Base-by-base conservation (phyloP, 2,797 vertebrate species). In the Onychomys torridus region DNA sequence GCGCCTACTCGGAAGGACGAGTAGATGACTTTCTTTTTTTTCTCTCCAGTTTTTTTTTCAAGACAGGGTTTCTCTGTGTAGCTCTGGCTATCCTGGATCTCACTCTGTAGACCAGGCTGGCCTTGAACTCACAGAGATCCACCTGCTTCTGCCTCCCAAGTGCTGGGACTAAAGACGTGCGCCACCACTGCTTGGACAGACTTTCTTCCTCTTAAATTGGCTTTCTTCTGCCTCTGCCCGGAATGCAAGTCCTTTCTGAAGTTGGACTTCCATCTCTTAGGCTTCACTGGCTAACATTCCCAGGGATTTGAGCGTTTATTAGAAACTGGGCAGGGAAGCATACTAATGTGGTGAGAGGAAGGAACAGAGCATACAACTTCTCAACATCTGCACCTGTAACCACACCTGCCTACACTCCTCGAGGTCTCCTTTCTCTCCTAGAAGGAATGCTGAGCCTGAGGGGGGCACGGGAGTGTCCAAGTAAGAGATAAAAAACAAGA, bases 231-330 rank as follows among this genome's bases (percentile, higher is more conserved):
- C 23, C 11, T 88, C 59, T 76, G 32, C 59, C 37, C 37, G n/a
- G 59, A 69, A 94, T 91, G 79, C 32, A 93, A 79, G 86, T 76
- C 63, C 73, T 49, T 81, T 85, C 71, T 79, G 79, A 89, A 81
- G 81, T 86, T 84, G 85, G 67, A 85, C 89, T 69, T 90, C 84
- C 46, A 8, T 34, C 63, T 89, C 89, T 85, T 10, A 6, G 9
- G 83, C 82, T 77, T 46, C 49, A 46, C 59, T 6, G 2, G 29
- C 63, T 75, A 7, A 43, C 32, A 69, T 16, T 91, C 55, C 86
- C 57, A 57, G 89, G 67, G 14, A 75, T 27, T 12, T n/a, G 90
- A 78, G 69, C 67, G 69, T 84, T 67, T 46, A 2, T 90, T 69
- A 65, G 61, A 43, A 37, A 61, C 0, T 0, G 14, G 43, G 84